These are phyloP conservation scores for Holacanthella duospinosa DNA, from an alignment of 2,888 invertebrate species.

Conservation along the genomic window DNA sequence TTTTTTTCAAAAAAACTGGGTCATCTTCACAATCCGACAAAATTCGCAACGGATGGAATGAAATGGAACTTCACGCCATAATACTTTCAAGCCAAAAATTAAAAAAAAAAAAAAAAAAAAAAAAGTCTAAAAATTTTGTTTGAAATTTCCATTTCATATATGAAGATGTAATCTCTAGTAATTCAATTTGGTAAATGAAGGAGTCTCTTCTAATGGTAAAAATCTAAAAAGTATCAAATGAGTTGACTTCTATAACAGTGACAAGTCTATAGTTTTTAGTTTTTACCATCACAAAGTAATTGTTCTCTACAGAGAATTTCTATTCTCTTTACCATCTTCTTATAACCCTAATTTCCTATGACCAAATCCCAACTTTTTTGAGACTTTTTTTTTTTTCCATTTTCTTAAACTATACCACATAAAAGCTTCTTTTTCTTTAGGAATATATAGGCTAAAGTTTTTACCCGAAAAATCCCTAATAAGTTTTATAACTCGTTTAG, in stretches of 20 bases:
- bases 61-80: too few relatives aligned
- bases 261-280: too few relatives aligned
- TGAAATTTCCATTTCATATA: not conserved
- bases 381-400: not conserved
- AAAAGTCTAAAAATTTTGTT: too few relatives aligned
- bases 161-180: not conserved
- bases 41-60: too few relatives aligned
- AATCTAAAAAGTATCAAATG: not conserved
- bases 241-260: too few relatives aligned
- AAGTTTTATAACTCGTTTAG: not conserved
- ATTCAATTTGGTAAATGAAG: not conserved
- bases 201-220: not conserved
- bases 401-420: too few relatives aligned
- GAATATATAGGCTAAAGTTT: not conserved
- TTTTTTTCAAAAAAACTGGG: not conserved
- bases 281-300: not conserved
- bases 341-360: not conserved
- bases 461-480: not conserved
- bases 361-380: not conserved
- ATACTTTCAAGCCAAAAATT: not conserved
- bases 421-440: not conserved
- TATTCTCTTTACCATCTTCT: not conserved
- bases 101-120: too few relatives aligned
- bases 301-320: not conserved
- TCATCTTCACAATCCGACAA: too few relatives aligned